Evolutionary conservation across 2,113 vertebrate genomes (phyloP).

Genomic region (Anhinga rufa): DNA sequence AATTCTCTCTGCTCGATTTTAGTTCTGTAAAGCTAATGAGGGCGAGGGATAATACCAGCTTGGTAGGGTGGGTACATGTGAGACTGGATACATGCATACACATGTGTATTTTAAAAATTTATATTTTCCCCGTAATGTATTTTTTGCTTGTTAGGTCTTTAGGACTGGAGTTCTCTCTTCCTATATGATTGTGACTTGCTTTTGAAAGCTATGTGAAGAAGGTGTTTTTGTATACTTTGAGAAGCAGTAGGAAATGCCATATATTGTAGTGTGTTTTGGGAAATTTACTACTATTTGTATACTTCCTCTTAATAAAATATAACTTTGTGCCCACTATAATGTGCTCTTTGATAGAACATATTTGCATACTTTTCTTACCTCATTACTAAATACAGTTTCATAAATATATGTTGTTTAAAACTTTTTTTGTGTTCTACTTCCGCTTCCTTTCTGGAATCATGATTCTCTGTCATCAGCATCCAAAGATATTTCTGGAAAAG

Average conservation of each 20-base stretch:
- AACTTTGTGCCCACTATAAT: not conserved
- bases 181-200: not conserved
- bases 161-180: not conserved
- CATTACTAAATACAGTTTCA: not conserved
- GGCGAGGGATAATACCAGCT: not conserved
- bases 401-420: not conserved
- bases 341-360: not conserved
- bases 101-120: not conserved
- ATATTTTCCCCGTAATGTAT: not conserved
- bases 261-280: not conserved
- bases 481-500: slow-evolving; percentile 12
- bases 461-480: not conserved
- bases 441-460: not conserved
- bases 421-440: not conserved
- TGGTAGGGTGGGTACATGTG: not conserved
- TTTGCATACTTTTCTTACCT: not conserved
- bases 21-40: not conserved
- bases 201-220: not conserved
- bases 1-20: not conserved
- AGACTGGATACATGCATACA: not conserved
- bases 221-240: not conserved
- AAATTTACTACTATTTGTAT: not conserved
- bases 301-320: not conserved
- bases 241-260: not conserved
- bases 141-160: not conserved